Evolutionary conservation across 2,888 invertebrate genomes (phyloP), one percentile per base, ranked within the genome.

Genomic region (Rotaria magnacalcarata): DNA sequence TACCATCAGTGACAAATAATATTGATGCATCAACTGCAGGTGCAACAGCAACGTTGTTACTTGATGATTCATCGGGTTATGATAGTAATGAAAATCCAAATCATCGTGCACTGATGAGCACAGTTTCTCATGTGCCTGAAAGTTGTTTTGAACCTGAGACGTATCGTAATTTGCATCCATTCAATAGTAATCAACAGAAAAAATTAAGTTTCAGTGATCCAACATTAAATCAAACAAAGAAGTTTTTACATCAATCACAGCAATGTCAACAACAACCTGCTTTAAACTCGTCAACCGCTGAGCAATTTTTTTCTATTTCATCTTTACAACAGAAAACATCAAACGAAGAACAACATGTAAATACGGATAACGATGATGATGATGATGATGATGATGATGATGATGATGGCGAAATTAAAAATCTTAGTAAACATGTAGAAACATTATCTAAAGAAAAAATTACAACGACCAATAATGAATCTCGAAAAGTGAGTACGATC

Each of bases 191-290:
- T 80, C 47, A 43, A n/a, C 80, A 80, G 24, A 43, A 80, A n/a
- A 80, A 80, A 80, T 47, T 80, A 80, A 80, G 80, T 47, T 80
- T 80, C 2, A 80, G 80, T 80, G 80, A 80, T 80, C 80, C 80
- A 80, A 80, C 80, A 41, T 47, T 80, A 47, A 47, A 80, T 47
- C 80, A 80, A 80, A 80, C 80, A 80, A 80, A 24, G n/a, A 80
- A 47, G 47, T 14, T n/a, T 43, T 47, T 24, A n/a, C 43, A 34
- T 24, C 43, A 34, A 24, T 47, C n/a, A 80, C 43, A 24, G 14
- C 43, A 80, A 47, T 24, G 7, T 11, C 43, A 24, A n/a, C 43
- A 80, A 80, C 43, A 80, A 47, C 24, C n/a, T 24, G 16, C 4
- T n/a, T n/a, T 80, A 11, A n/a, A 43, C n/a, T 80, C 80, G 16